These are phyloP conservation scores for Drosophila buzzatii DNA, from an alignment of 2,888 invertebrate genomes.

Conservation along the genomic window DNA sequence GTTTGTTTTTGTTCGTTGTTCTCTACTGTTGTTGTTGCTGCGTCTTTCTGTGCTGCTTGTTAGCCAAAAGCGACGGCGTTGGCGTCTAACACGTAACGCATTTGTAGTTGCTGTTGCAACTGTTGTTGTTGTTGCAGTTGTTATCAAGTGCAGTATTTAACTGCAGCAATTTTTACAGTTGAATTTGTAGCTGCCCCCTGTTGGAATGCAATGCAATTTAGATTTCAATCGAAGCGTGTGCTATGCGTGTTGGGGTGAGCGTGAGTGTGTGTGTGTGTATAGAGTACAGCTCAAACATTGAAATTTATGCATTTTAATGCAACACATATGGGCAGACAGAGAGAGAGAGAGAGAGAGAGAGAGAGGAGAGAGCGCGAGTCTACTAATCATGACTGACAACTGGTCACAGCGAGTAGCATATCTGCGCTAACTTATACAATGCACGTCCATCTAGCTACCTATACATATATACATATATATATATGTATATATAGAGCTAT, in stretches of 20 bases:
- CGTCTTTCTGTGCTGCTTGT: slow-evolving; percentile 61
- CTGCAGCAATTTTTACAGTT: slow-evolving; percentile 75
- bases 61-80: slow-evolving; percentile 56
- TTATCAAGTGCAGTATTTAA: slow-evolving; percentile 74
- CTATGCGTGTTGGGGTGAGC: slow-evolving; percentile 23
- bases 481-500: neutral
- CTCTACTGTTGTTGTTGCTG: slow-evolving; percentile 32
- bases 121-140: slow-evolving; percentile 45
- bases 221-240: slow-evolving; percentile 68
- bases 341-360: neutral
- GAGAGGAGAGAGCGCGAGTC: neutral
- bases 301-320: slow-evolving; percentile 61
- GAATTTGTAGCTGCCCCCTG: slow-evolving; percentile 63
- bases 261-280: neutral
- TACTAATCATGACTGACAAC: slow-evolving; percentile 43
- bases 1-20: slow-evolving; percentile 65
- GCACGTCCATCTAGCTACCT: neutral
- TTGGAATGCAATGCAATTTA: slow-evolving; percentile 69
- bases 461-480: neutral
- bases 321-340: slow-evolving; percentile 1
- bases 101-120: slow-evolving; percentile 47
- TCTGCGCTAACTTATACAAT: neutral
- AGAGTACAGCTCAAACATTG: slow-evolving; percentile 37
- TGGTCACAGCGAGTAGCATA: slow-evolving; percentile 8
- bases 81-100: slow-evolving; percentile 66